Evolutionary conservation across 2,888 invertebrate species (phyloP), one percentile per base, ranked within the genome.

Genomic region (Andrena minutula): DNA sequence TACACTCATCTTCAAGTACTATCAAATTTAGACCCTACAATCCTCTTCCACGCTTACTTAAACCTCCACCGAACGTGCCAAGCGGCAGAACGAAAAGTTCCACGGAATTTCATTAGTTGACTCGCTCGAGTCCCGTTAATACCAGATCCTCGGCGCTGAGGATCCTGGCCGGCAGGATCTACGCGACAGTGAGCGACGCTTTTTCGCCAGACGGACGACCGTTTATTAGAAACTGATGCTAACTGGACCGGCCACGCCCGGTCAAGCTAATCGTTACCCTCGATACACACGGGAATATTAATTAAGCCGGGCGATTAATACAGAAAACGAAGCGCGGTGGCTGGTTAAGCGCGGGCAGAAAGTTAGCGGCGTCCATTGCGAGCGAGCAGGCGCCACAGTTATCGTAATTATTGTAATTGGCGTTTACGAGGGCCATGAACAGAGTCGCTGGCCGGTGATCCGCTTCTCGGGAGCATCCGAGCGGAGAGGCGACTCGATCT

Each of bases 381-480:
- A 65, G 51, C 75, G 80, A 56, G 82, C 74, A 88, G 88, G 87
- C 87, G 88, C 86, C 90, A 89, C 89, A 89, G 90, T 90, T 90
- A 89, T 90, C 90, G 90, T 90, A 91, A 90, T 91, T 91, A 91
- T 90, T 85, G 88, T 91, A 91, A 91, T 91, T 90, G 89, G 87
- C 85, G 79, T 88, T 90, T 88, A 87, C 85, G 83, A 85, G 88
- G 77, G 79, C 86, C 82, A 85, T 82, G 86, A 84, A 89, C 23
- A 56, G 84, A 90, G 86, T 88, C 85, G 82, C 88, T 86, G 72
- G 83, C 58, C 56, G 56, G 10, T 75, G 82, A 66, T 71, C 74
- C 65, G 75, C 75, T 79, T 73, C 78, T 79, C 82, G 75, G 69
- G 84, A 85, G 86, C 87, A 86, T 79, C 86, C 85, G 87, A 89